Percentiles rank a stretch among this genome's conserved stretches.
Evolutionary conservation across 2,888 invertebrate species (phyloP).

Genomic region (Heliconius sara): DNA sequence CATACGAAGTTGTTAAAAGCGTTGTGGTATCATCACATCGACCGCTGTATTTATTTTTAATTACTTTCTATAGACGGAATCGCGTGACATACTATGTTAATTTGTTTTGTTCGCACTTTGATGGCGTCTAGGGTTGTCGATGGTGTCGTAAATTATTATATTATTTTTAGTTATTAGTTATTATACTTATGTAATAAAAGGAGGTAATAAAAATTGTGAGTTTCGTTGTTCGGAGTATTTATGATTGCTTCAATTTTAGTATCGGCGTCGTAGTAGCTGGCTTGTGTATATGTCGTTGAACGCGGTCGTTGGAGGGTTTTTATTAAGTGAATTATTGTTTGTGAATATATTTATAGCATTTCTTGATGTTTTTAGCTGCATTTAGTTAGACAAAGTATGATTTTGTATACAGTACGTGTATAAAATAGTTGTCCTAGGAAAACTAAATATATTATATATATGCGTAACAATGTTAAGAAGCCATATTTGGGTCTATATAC

Average conservation of each 20-base stretch:
- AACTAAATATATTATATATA: too few species aligned
- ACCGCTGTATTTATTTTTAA: constrained; percentile 53
- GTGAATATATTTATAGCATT: too few species aligned
- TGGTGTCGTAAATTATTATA: constrained; percentile 14
- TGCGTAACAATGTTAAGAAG: too few species aligned
- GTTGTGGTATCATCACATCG: constrained; percentile 40
- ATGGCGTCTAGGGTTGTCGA: constrained; percentile 53
- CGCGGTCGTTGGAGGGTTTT: too few species aligned
- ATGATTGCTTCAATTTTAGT: neutral
- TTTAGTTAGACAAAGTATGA: neutral
- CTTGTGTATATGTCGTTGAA: neutral
- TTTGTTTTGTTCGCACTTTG: constrained; percentile 56
- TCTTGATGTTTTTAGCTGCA: neutral
- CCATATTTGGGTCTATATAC: too few species aligned
- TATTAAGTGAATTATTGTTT: too few species aligned
- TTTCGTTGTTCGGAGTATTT: constrained; percentile 1
- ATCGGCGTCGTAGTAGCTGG: neutral
- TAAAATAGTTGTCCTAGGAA: too few species aligned
- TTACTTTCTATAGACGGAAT: constrained; percentile 62
- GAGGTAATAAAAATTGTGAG: constrained; percentile 3
- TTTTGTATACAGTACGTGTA: neutral
- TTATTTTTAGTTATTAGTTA: constrained; percentile 2
- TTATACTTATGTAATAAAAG: constrained; percentile 3
- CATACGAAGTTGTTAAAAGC: constrained; percentile 40
- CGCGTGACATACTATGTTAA: constrained; percentile 56